phyloP scores from a whole-genome alignment of 92 coral and sea anemone species.

The Nematostella vectensis region DNA sequence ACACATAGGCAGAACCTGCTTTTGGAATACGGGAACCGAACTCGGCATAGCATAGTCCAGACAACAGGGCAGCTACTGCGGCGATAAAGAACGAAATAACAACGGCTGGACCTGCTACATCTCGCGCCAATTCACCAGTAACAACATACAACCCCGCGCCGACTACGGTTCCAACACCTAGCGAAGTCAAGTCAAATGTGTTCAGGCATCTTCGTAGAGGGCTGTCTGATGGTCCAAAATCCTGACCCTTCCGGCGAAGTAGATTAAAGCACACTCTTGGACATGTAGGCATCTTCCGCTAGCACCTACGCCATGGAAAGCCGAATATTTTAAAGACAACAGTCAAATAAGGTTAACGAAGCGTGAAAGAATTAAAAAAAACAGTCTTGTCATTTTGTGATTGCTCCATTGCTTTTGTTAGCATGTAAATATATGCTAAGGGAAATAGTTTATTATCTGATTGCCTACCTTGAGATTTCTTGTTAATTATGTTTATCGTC shows the following conservation, averaged over 20 bases:
- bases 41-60: conserved; percentile 72
- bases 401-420: no score
- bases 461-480: no score
- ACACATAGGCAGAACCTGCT: conserved; percentile 68
- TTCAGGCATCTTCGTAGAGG: conserved; percentile 37
- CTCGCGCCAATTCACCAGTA: conserved; percentile 57
- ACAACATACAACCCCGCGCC: conserved; percentile 77
- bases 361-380: no score
- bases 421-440: no score
- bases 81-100: conserved; percentile 62
- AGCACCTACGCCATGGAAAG: no score
- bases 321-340: no score
- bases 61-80: conserved; percentile 43
- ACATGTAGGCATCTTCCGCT: conserved; percentile 4
- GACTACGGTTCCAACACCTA: conserved; percentile 48
- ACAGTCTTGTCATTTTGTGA: no score
- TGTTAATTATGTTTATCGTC: no score
- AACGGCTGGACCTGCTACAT: conserved; percentile 69
- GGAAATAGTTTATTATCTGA: no score
- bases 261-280: conserved; percentile 19
- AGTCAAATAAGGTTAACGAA: no score
- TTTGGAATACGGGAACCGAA: conserved; percentile 66
- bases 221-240: conserved; percentile 31
- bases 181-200: conserved; percentile 42
- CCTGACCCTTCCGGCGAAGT: conserved; percentile 25